A percentile compares a stretch with the other conserved stretches of the same genome.
Evolutionary conservation across 2,888 invertebrate species (phyloP).

Genomic region (Pterostichus niger): DNA sequence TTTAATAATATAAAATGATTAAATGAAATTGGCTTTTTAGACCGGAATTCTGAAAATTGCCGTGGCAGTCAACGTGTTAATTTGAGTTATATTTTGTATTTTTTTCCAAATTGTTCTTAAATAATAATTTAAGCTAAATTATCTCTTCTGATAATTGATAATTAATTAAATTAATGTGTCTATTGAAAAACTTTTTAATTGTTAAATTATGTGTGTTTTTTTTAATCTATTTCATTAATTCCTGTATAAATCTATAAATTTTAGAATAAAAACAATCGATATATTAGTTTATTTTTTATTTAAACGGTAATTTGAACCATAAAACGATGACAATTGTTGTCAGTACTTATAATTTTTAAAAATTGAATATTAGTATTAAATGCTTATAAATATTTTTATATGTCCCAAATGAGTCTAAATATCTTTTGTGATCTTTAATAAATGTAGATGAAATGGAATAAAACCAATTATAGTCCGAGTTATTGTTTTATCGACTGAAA

Average conservation of each 20-base stretch:
- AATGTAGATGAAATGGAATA: slow-evolving; percentile 25
- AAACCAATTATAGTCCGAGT: slow-evolving; percentile 8
- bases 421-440: slow-evolving; percentile 16
- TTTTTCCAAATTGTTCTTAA: background rate
- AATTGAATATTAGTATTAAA: background rate
- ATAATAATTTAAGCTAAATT: background rate
- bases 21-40: no score
- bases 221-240: background rate
- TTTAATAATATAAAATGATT: no score
- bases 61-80: no score
- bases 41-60: no score
- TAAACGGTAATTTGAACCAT: no score
- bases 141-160: slow-evolving; percentile 10
- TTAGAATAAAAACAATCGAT: background rate
- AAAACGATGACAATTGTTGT: background rate
- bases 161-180: slow-evolving; percentile 14
- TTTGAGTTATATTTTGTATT: background rate
- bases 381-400: slow-evolving; percentile 32
- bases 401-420: background rate
- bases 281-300: background rate
- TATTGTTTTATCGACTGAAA: background rate
- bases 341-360: slow-evolving; percentile 25
- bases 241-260: background rate
- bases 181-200: slow-evolving; percentile 17
- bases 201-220: background rate